Conservation (phyloP, 1,140 invertebrate species). For the Camponotus floridanus region DNA sequence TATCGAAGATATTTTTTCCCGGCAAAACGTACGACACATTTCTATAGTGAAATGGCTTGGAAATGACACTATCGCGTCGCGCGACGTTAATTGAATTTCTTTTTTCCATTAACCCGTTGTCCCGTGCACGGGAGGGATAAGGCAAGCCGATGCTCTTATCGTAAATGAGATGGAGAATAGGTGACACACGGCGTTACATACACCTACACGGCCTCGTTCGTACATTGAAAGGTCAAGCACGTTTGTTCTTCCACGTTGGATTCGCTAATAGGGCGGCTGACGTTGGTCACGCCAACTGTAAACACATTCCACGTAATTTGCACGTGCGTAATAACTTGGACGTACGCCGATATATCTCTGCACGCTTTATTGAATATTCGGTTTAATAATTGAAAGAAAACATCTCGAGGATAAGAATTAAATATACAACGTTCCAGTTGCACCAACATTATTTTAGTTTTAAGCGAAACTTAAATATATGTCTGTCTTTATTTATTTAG, state of each 20-base stretch:
- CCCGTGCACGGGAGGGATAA: background rate
- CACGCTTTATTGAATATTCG: background rate
- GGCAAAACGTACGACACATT: no score
- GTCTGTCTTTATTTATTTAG: no score
- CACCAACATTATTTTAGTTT: no score
- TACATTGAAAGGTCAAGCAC: conserved; percentile 50
- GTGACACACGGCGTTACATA: background rate
- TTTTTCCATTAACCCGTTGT: conserved; percentile 47
- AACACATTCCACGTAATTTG: conserved; percentile 39
- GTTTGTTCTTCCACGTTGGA: conserved; percentile 37
- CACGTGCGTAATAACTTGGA: conserved; percentile 30
- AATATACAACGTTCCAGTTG: background rate
- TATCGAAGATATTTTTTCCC: background rate
- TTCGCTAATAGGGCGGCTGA: conserved; percentile 47
- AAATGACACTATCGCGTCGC: conserved; percentile 4
- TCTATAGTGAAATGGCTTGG: background rate
- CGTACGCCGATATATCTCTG: background rate
- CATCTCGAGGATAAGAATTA: background rate
- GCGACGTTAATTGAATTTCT: conserved; percentile 36
- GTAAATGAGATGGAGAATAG: conserved; percentile 51
- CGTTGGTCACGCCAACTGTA: conserved; percentile 53
- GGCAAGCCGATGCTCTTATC: conserved; percentile 38
- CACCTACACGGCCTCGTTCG: conserved; percentile 38
- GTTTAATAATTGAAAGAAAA: background rate
- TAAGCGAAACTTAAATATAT: no score